Percentiles rank a stretch among this genome's conserved stretches.
Conservation (phyloP, 2,888 invertebrate species). For the Mantis religiosa region DNA sequence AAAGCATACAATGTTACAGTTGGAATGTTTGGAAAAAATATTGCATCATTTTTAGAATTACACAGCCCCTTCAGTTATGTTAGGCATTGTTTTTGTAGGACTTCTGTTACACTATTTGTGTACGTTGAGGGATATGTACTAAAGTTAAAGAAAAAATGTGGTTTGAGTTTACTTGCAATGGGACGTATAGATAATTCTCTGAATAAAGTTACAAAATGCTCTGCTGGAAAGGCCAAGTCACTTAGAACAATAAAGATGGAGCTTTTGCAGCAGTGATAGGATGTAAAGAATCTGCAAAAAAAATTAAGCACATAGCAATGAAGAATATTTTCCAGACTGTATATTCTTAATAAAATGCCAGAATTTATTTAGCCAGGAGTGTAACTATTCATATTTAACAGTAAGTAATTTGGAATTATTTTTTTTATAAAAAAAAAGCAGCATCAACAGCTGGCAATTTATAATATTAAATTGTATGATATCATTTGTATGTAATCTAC, state of each 20-base stretch:
- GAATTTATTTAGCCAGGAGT: not conserved
- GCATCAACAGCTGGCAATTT: too few species aligned
- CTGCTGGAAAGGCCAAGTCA: not conserved
- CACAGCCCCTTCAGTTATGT: not conserved
- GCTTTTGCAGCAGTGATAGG: not conserved
- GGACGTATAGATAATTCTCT: not conserved
- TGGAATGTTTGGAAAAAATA: not conserved
- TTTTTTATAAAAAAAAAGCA: too few species aligned
- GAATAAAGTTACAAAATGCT: not conserved
- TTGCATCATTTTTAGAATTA: not conserved
- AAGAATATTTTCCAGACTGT: not conserved
- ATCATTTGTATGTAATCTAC: too few species aligned
- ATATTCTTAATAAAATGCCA: not conserved
- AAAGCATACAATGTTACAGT: not conserved
- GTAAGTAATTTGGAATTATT: not conserved
- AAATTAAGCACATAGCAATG: too few species aligned
- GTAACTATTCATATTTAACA: not conserved
- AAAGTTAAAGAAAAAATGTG: not conserved
- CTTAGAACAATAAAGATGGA: not conserved
- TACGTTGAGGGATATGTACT: too few species aligned
- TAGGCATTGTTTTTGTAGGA: not conserved
- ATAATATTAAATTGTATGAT: too few species aligned
- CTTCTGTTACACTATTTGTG: not conserved
- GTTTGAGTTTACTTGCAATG: not conserved
- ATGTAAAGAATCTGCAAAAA: not conserved